A percentile compares a stretch with the other conserved stretches of the same genome.
Conservation (phyloP, 2,888 invertebrate species). For the Luffia ferchaultella region DNA sequence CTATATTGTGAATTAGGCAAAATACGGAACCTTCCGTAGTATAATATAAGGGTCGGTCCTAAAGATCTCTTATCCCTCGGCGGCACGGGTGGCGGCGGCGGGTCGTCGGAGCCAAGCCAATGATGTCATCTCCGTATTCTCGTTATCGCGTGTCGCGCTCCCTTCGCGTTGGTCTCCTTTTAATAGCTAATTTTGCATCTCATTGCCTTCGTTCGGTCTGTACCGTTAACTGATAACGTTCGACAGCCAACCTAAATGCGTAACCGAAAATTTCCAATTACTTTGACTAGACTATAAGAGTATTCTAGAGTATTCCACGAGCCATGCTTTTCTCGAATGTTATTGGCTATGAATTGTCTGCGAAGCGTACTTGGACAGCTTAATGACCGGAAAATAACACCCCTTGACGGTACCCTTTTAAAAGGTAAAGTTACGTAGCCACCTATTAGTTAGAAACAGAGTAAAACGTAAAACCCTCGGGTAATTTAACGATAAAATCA, state of each 20-base stretch:
- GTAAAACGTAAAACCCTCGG: not conserved
- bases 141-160: slow-evolving; percentile 8
- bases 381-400: slow-evolving; percentile 29
- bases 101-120: slow-evolving; percentile 17
- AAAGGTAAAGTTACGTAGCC: not conserved
- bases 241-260: not conserved
- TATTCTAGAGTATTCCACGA: not conserved
- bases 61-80: no score
- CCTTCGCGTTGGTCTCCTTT: slow-evolving; percentile 6
- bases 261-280: not conserved
- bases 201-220: not conserved
- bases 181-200: slow-evolving; percentile 4
- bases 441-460: not conserved
- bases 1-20: no score
- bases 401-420: slow-evolving; percentile 4
- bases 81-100: no score
- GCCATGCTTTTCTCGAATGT: slow-evolving; percentile 2
- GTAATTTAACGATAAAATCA: not conserved
- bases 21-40: no score
- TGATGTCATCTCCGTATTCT: slow-evolving; percentile 39
- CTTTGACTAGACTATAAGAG: no score
- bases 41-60: no score
- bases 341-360: slow-evolving; percentile 11
- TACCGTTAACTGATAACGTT: not conserved
- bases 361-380: slow-evolving; percentile 16